Base-by-base conservation (phyloP, 92 coral and sea anemone species). In the Phenganax marumi region DNA sequence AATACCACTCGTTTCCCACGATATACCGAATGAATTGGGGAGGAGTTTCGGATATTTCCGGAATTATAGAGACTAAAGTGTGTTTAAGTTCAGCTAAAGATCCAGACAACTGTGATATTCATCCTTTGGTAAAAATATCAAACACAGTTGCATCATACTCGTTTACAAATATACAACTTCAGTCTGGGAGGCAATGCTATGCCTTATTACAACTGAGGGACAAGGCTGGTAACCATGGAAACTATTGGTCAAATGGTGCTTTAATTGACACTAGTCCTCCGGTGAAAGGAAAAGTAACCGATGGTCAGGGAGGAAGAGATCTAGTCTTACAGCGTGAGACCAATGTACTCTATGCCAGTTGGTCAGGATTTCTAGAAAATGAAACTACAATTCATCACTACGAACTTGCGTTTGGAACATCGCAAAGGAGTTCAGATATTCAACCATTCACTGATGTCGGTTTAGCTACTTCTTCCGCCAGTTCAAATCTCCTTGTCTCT, bases 21-120 rank as follows among this genome's bases (percentile, higher is more conserved):
- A 90, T 95, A 19, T 92, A 84, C 63, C 97, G 98, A 56, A 91
- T 91, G 63, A 97, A 95, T 69, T 95, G 98, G 98, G 86, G 88
- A 50, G 95, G 92, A 24, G 73, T 95, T 19, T 84, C 72, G 25
- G 97, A 95, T 65, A 86, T 90, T 80, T 89, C 96, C 52, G 91
- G 90, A 17, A 84, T 95, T 17, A 84, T 84, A n/a, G 71, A 86
- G 10, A 84, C 87, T 62, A 84, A 83, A 62, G 90, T 95, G 10
- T 93, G 98, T 8, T 85, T 95, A 16, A 90, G 91, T 26, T 91
- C 93, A 54, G 69, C 61, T 68, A 77, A 83, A 11, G 50, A 75
- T 26, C 70, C 89, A 22, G 13, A 73, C 12, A 80, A 7, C 66
- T 92, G 97, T 86, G 97, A 95, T 57, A 74, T 86, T 22, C 85